Conservation (phyloP, 64 coral and sea anemone genomes). For the Actinia tenebrosa region DNA sequence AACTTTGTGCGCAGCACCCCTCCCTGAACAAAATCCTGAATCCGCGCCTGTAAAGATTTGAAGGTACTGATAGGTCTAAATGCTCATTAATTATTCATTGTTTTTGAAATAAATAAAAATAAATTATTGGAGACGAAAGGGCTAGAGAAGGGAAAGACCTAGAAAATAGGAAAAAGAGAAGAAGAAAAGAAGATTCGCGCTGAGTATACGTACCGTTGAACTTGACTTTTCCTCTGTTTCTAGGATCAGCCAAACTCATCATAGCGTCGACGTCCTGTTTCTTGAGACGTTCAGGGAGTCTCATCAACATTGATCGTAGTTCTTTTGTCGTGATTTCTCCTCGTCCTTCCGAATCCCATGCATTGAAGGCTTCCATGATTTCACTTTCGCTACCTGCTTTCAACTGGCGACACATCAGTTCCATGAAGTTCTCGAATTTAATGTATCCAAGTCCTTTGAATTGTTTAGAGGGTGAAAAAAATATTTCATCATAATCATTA, state of each 20-base stretch:
- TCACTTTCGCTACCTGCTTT: constrained; percentile 45
- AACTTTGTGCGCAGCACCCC: too few species aligned
- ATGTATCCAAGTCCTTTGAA: constrained; percentile 41
- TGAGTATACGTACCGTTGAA: background rate
- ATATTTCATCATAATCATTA: too few species aligned
- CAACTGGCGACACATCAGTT: constrained; percentile 57
- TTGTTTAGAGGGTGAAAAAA: background rate
- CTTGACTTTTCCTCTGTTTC: background rate
- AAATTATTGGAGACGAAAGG: too few species aligned
- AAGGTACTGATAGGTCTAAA: too few species aligned
- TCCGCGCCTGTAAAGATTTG: too few species aligned
- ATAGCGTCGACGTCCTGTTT: constrained; percentile 50
- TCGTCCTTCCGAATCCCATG: constrained; percentile 37
- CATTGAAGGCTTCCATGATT: constrained; percentile 57
- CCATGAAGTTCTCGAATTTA: constrained; percentile 53
- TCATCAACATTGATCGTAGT: constrained; percentile 63
- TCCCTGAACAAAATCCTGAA: too few species aligned
- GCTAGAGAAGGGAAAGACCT: too few species aligned
- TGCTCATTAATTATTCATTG: too few species aligned
- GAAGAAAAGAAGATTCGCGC: too few species aligned
- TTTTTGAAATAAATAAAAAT: too few species aligned
- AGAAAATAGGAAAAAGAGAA: too few species aligned
- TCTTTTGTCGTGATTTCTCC: constrained; percentile 45
- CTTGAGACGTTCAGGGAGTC: constrained; percentile 47
- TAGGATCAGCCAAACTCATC: constrained; percentile 25